A percentile compares a stretch with the other conserved stretches of the same genome.
Conservation (phyloP, 1,140 invertebrate species). For the Batillaria attramentaria region DNA sequence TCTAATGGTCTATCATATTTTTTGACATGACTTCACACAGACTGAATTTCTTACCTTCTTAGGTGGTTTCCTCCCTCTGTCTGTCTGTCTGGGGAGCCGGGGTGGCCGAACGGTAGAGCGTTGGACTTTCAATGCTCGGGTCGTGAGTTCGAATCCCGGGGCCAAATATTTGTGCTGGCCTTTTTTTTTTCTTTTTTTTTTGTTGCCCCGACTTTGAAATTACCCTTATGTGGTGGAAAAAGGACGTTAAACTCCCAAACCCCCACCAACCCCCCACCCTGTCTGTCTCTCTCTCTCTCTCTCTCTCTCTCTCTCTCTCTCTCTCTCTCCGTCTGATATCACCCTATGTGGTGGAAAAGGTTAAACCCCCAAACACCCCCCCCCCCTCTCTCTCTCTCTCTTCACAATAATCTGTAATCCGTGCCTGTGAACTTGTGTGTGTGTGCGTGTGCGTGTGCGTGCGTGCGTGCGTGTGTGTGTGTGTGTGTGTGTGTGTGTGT, state of each 20-base stretch:
- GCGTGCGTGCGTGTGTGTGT: conserved; percentile 14
- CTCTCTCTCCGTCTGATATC: not conserved
- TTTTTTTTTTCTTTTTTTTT: not conserved
- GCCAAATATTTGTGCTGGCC: not conserved
- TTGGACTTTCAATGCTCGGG: not conserved
- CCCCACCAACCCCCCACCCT: no score
- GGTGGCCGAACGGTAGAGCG: not conserved
- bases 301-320: not conserved
- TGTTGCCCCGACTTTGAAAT: not conserved
- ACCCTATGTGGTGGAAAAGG: not conserved
- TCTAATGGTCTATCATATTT: no score
- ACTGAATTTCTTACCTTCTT: no score
- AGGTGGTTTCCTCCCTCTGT: no score
- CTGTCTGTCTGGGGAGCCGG: no score
- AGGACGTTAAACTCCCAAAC: no score
- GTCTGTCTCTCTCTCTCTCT: not conserved
- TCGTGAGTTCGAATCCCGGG: not conserved
- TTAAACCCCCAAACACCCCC: not conserved
- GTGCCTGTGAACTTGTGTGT: not conserved
- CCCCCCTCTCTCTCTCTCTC: not conserved
- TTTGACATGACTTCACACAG: no score
- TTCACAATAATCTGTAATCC: not conserved
- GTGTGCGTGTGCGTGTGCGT: conserved; percentile 7
- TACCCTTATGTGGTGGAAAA: no score
- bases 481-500: conserved; percentile 18